Conservation (phyloP, 1,140 invertebrate species). For the Drosophila ironensis region DNA sequence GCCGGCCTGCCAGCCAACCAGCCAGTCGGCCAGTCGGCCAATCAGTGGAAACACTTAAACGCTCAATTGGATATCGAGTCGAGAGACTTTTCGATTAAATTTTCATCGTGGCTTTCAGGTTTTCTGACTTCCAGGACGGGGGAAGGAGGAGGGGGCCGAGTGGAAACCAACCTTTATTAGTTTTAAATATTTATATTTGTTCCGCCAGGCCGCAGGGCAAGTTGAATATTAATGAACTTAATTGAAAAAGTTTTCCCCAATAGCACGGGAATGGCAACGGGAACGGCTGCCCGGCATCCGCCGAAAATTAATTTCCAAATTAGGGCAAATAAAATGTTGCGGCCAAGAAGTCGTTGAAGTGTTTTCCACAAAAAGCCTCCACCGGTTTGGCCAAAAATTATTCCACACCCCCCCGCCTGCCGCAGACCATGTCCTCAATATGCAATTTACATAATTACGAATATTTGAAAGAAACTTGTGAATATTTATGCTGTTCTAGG, state of each 20-base stretch:
- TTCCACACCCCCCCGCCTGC: too few relatives aligned
- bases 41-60: constrained; percentile 26
- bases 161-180: constrained; percentile 56
- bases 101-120: constrained; percentile 11
- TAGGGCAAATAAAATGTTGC: constrained; percentile 57
- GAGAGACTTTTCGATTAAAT: constrained; percentile 17
- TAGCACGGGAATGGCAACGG: not conserved
- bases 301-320: constrained; percentile 66
- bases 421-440: constrained; percentile 36
- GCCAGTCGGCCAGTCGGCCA: not conserved
- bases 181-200: constrained; percentile 71
- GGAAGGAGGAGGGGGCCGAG: not conserved
- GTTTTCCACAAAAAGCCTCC: not conserved
- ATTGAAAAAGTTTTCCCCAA: constrained; percentile 61
- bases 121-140: not conserved
- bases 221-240: constrained; percentile 72
- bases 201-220: constrained; percentile 43
- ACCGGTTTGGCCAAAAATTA: not conserved
- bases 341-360: constrained; percentile 8
- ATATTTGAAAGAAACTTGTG: constrained; percentile 62
- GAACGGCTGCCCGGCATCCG: not conserved
- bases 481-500: constrained; percentile 68
- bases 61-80: constrained; percentile 27
- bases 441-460: constrained; percentile 70
- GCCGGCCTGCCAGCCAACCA: not conserved